phyloP scores from a whole-genome alignment of 53 echinoderm and acorn worm species.

The Glandiceps talaboti region DNA sequence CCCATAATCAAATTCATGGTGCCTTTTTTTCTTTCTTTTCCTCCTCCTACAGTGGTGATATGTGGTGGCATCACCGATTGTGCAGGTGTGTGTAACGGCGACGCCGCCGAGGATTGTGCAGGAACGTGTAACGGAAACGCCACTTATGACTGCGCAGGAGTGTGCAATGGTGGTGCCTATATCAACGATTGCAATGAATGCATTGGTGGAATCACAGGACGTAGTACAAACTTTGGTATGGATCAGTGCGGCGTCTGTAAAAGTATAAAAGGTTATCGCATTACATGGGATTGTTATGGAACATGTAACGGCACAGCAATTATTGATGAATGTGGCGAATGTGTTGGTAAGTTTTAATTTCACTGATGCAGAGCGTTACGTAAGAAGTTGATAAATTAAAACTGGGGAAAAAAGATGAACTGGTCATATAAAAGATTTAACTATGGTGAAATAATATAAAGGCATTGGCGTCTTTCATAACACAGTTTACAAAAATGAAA shows the following conservation, averaged over 20 bases:
- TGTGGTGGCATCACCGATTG: conserved; percentile 24
- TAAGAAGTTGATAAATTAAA: too few species aligned
- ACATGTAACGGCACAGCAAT: conserved; percentile 53
- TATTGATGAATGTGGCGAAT: conserved; percentile 43
- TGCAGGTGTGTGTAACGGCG: conserved; percentile 30
- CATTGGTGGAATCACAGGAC: conserved; percentile 52
- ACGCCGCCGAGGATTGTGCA: conserved; percentile 40
- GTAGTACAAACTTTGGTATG: conserved; percentile 20
- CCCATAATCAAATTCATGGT: too few species aligned
- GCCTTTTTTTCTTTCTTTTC: too few species aligned
- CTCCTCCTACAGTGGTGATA: not conserved
- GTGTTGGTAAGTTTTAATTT: conserved; percentile 41
- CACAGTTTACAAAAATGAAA: too few species aligned
- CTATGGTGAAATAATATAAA: too few species aligned
- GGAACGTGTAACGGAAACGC: conserved; percentile 62
- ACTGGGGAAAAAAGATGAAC: too few species aligned
- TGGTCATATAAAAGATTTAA: too few species aligned
- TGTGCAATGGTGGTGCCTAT: conserved; percentile 8
- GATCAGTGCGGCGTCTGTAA: conserved; percentile 49
- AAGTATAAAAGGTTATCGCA: conserved; percentile 6
- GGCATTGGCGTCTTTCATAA: too few species aligned
- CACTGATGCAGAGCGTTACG: too few species aligned
- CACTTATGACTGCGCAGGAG: conserved; percentile 25
- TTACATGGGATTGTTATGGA: conserved; percentile 56
- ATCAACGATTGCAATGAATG: conserved; percentile 48